These are phyloP conservation scores for Ctenoplectra terminalis DNA, from an alignment of 1,140 invertebrate genomes.

Conservation along the genomic window DNA sequence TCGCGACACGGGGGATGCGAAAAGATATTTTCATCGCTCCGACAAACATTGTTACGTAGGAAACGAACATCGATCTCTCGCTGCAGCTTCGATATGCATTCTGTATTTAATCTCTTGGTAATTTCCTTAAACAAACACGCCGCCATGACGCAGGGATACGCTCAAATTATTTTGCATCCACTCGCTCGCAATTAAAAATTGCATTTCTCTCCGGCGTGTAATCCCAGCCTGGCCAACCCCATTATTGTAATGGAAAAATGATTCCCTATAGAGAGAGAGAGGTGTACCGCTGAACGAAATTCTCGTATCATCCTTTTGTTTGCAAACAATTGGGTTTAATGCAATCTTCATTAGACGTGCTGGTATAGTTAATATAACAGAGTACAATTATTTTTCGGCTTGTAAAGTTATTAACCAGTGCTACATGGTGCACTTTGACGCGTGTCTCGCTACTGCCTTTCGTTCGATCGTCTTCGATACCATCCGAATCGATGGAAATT, in stretches of 20 bases:
- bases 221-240: constrained; percentile 42
- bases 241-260: constrained; percentile 68
- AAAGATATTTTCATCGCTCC: constrained; percentile 8
- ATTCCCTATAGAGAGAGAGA: constrained; percentile 43
- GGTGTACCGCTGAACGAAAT: constrained; percentile 52
- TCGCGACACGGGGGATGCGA: background rate
- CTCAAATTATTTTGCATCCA: constrained; percentile 62
- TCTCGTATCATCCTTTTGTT: constrained; percentile 63
- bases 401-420: background rate
- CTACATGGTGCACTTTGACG: too few species aligned
- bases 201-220: constrained; percentile 51
- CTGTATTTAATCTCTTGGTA: constrained; percentile 62
- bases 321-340: constrained; percentile 44
- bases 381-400: constrained; percentile 45
- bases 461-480: background rate
- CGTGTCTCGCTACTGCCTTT: background rate
- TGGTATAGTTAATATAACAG: constrained; percentile 27
- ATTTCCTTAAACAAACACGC: constrained; percentile 68
- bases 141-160: constrained; percentile 32
- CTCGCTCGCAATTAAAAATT: constrained; percentile 63
- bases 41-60: constrained; percentile 50
- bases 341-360: constrained; percentile 14
- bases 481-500: background rate
- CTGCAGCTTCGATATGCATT: constrained; percentile 48
- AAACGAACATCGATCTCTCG: constrained; percentile 47